Base-by-base conservation (phyloP, 2,797 vertebrate species). In the Ara ararauna region DNA sequence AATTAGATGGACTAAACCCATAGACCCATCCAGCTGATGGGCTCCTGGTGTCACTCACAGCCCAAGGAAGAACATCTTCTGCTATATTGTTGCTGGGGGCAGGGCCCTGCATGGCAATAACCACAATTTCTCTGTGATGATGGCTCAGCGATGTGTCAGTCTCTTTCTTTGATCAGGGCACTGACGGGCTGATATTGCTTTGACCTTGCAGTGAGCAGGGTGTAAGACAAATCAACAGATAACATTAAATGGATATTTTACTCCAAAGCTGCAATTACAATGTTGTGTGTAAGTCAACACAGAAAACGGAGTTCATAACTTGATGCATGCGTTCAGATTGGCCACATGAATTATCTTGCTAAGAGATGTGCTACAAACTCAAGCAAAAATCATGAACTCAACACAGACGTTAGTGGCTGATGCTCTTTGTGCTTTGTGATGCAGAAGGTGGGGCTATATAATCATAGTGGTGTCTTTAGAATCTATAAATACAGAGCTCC, bases 401-500 rank as follows among this genome's bases (percentile, higher is more conserved):
- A 44, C 51, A 29, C 18, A 65, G 51, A 61, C 0, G 0, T 50
- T 77, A 56, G 74, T 36, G 61, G 84, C 45, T 92, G 86, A 90
- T 61, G 75, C 60, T 89, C 60, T 83, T 72, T 67, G 84, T 1
- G 10, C 61, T 62, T 85, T 87, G 77, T 56, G 85, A 74, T 87
- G 78, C 75, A 26, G 53, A 75, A 80, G 72, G 87, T 13, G 3
- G 78, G 61, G 67, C 76, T 62, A 58, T 17, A 58, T 80, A 96
- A 94, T 89, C 78, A 94, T 44, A 87, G 78, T 7, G 2, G 38
- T 89, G 81, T 87, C 92, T 80, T 89, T 77, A 87, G 93, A 94
- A 92, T 85, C 90, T 89, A 89, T 89, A 96, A 96, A 94, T 91
- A 95, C 30, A 82, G 68, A 89, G 87, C 61, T 83, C 10, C 15